Evolutionary conservation across 2,888 invertebrate genomes (phyloP).

Genomic region (Mythimna ferrago): DNA sequence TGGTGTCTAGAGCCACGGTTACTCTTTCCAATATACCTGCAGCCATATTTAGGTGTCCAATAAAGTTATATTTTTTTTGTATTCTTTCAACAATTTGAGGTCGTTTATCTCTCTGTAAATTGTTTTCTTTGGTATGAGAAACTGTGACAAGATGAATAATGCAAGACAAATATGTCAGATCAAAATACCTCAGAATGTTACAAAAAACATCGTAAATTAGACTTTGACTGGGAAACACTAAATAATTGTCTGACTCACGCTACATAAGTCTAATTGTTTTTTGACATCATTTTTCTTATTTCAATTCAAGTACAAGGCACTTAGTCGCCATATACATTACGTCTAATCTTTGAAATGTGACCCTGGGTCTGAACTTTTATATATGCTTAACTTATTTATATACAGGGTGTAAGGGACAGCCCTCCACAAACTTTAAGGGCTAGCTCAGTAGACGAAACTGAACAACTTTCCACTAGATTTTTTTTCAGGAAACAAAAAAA

Average conservation of each 20-base stretch:
- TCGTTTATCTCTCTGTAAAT: background rate
- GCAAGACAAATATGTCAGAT: background rate
- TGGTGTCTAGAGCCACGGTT: no score
- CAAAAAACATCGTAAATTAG: background rate
- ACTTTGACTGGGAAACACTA: background rate
- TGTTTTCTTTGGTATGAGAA: background rate
- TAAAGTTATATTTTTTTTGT: no score
- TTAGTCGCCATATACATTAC: conserved; percentile 21
- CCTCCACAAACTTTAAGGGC: no score
- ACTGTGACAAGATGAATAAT: background rate
- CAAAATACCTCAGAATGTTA: background rate
- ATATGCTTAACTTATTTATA: no score
- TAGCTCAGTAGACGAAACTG: no score
- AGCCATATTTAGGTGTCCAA: no score
- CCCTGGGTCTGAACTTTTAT: background rate
- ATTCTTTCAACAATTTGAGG: no score
- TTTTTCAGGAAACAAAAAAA: no score
- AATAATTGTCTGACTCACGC: conserved; percentile 12
- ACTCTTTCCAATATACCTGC: no score
- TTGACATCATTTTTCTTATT: background rate
- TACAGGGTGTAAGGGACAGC: no score
- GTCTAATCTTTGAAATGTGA: conserved; percentile 8
- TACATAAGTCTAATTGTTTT: background rate
- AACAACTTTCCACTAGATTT: no score
- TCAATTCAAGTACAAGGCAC: conserved; percentile 18